Conservation (phyloP, 2,888 invertebrate genomes). For the Macrosoma leucophasiata region DNA sequence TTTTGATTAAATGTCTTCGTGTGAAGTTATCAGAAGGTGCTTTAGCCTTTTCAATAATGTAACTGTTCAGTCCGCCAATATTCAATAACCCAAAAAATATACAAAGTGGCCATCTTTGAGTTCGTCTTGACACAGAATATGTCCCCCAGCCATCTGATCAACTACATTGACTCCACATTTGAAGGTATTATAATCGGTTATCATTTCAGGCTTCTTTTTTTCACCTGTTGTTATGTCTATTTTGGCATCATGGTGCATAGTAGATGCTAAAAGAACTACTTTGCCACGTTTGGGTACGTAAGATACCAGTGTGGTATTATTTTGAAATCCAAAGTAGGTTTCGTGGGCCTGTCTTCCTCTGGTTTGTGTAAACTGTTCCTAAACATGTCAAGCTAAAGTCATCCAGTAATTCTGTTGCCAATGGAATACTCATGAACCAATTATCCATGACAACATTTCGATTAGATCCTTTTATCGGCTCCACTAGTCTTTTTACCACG, state of each 20-base stretch:
- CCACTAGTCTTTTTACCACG: constrained; percentile 15
- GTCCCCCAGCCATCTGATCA: no score
- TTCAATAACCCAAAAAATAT: no score
- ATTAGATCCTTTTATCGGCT: constrained; percentile 11
- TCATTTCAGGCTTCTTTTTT: constrained; percentile 14
- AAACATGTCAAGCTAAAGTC: constrained; percentile 15
- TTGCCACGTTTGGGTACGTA: constrained; percentile 15
- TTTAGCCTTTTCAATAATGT: no score
- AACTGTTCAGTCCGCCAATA: no score
- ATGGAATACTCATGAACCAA: constrained; percentile 13
- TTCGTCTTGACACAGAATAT: no score
- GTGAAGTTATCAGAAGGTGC: no score
- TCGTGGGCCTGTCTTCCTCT: constrained; percentile 14
- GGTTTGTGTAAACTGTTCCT: constrained; percentile 18
- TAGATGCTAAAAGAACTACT: constrained; percentile 17
- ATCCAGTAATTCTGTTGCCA: constrained; percentile 9
- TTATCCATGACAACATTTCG: constrained; percentile 14
- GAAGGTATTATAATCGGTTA: constrained; percentile 12
- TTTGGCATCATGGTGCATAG: constrained; percentile 18
- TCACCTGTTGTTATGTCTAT: constrained; percentile 13
- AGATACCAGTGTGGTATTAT: constrained; percentile 14
- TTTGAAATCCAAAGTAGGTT: constrained; percentile 12
- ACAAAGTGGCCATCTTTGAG: no score
- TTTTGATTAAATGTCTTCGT: no score
- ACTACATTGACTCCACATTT: no score